Evolutionary conservation across 2,113 vertebrate species (phyloP).

Genomic region (Labrus mixtus): DNA sequence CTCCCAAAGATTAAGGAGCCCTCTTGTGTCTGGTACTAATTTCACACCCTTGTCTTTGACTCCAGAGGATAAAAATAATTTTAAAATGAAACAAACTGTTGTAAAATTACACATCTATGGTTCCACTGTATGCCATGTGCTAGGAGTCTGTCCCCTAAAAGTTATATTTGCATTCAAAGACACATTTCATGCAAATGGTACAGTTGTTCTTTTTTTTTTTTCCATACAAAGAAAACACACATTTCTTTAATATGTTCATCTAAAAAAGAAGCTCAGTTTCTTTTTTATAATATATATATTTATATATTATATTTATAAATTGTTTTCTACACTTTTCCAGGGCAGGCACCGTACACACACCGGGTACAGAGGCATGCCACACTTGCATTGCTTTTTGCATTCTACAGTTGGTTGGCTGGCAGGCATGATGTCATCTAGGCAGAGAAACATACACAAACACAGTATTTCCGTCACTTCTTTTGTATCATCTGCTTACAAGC

Average conservation of each 20-base stretch:
- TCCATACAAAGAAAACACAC: slow-evolving; percentile 77
- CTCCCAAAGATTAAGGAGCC: slow-evolving; percentile 17
- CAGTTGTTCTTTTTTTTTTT: slow-evolving; percentile 66
- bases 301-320: slow-evolving; percentile 51
- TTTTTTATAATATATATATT: slow-evolving; percentile 54
- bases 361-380: slow-evolving; percentile 92
- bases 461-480: background rate
- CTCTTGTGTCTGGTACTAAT: slow-evolving; percentile 46
- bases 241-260: slow-evolving; percentile 84
- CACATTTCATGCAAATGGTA: slow-evolving; percentile 85
- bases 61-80: slow-evolving; percentile 14
- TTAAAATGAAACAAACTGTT: slow-evolving; percentile 35
- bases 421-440: slow-evolving; percentile 88
- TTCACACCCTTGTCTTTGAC: slow-evolving; percentile 22
- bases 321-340: slow-evolving; percentile 73
- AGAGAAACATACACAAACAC: slow-evolving; percentile 33
- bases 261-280: slow-evolving; percentile 87
- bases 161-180: slow-evolving; percentile 82
- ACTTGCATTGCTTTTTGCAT: slow-evolving; percentile 93
- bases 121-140: slow-evolving; percentile 77
- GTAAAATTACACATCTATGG: slow-evolving; percentile 47
- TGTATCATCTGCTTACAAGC: slow-evolving; percentile 5
- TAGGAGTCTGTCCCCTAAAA: slow-evolving; percentile 72
- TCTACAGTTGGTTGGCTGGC: slow-evolving; percentile 87
- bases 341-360: slow-evolving; percentile 90